Evolutionary conservation across 1,140 invertebrate species (phyloP).

Genomic region (Drosophila punjabiensis): DNA sequence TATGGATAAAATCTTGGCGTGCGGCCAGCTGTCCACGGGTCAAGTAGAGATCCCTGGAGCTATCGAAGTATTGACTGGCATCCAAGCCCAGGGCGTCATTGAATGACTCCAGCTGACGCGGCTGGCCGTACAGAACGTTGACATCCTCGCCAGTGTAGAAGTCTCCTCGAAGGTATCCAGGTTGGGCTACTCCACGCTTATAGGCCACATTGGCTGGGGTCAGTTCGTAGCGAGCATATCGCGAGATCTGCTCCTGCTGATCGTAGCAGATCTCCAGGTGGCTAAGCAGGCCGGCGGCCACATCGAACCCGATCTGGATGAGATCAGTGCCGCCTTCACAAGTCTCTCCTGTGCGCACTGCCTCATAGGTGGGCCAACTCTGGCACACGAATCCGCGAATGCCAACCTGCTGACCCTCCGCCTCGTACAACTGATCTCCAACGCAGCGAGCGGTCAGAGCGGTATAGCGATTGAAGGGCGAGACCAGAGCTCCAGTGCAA

Average conservation of each 20-base stretch:
- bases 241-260: slow-evolving; percentile 54
- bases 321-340: slow-evolving; percentile 67
- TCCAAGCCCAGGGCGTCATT: slow-evolving; percentile 39
- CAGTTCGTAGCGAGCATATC: slow-evolving; percentile 63
- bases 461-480: slow-evolving; percentile 60
- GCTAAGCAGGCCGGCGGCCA: slow-evolving; percentile 56
- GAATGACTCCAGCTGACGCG: slow-evolving; percentile 55
- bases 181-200: slow-evolving; percentile 67
- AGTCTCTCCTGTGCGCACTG: slow-evolving; percentile 43
- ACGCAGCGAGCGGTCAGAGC: slow-evolving; percentile 59
- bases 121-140: slow-evolving; percentile 58
- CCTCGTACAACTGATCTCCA: slow-evolving; percentile 49
- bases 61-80: slow-evolving; percentile 66
- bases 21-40: slow-evolving; percentile 88
- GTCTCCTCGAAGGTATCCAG: slow-evolving; percentile 63
- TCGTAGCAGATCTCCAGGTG: slow-evolving; percentile 72
- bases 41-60: slow-evolving; percentile 84
- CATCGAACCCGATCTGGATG: slow-evolving; percentile 69
- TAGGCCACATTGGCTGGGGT: slow-evolving; percentile 63
- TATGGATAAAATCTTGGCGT: slow-evolving; percentile 88
- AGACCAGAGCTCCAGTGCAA: slow-evolving; percentile 55
- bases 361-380: slow-evolving; percentile 65
- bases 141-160: slow-evolving; percentile 68
- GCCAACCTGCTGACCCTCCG: slow-evolving; percentile 31
- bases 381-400: slow-evolving; percentile 68